Base-by-base conservation (phyloP, 1,140 invertebrate genomes). In the Drosophila erecta region DNA sequence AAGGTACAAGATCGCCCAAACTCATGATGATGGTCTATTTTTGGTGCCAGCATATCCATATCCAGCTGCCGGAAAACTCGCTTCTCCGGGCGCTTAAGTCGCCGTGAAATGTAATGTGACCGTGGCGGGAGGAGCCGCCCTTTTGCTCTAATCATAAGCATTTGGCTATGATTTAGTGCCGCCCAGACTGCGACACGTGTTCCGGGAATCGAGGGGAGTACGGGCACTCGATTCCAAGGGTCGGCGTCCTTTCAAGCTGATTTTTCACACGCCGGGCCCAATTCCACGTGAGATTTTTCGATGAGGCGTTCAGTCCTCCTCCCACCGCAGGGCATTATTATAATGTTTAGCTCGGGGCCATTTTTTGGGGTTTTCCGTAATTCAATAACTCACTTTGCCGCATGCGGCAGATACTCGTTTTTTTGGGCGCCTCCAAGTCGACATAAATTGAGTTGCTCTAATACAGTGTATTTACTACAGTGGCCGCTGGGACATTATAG, bases 211-310 rank as follows among this genome's bases (percentile, higher is more conserved):
- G 15, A 44, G 38, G 64, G 65, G 50, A n/a, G 49, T 30, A 37
- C 30, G 44, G 46, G 44, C 58, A 58, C 60, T 56, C 37, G 59
- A 33, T 47, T 22, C 44, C 49, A 35, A 15, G 44, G 51, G 74
- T 69, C 81, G 83, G 83, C 83, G 76, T 86, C 83, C 84, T 86
- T 86, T 86, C 62, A 86, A 86, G 84, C 74, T 65, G 83, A 75
- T 86, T 86, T 86, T 87, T 86, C 83, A 87, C 81, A 86, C 81
- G 83, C 79, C 79, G n/a, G 30, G 22, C 15, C 73, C 47, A 46
- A 54, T 30, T 66, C 61, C 51, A 74, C 76, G 66, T 85, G 66
- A 80, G 56, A 60, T 53, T 51, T 64, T 64, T 56, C 60, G 80
- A 64, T 78, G 75, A 55, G 49, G 44, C 60, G 38, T 76, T 54